These are phyloP conservation scores for Cerceris rybyensis DNA, from an alignment of 2,888 invertebrate genomes.

Conservation along the genomic window DNA sequence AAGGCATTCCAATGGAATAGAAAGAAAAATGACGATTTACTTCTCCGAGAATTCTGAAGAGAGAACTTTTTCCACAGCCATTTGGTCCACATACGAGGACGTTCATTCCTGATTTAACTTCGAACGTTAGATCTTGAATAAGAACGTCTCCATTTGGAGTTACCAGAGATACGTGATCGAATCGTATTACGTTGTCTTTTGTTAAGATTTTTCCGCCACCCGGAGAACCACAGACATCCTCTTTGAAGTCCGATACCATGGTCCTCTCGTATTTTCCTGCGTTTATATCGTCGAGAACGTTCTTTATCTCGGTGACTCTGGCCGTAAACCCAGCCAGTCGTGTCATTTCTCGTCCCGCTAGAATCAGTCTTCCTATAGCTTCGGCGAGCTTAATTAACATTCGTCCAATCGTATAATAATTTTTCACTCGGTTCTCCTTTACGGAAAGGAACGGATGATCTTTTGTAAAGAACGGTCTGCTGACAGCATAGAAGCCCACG, in stretches of 20 bases:
- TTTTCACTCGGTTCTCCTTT: constrained; percentile 86
- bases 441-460: constrained; percentile 87
- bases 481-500: constrained; percentile 97
- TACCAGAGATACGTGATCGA: constrained; percentile 96
- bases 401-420: constrained; percentile 97
- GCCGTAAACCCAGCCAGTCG: constrained; percentile 97
- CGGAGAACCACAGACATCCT: constrained; percentile 84
- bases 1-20: constrained; percentile 6
- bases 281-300: constrained; percentile 92
- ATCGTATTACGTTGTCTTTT: constrained; percentile 94
- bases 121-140: constrained; percentile 93
- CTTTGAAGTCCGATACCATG: constrained; percentile 85
- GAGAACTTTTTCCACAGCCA: constrained; percentile 98
- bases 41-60: constrained; percentile 98
- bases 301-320: constrained; percentile 93
- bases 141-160: constrained; percentile 99
- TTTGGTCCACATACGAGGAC: constrained; percentile 99
- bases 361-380: constrained; percentile 96
- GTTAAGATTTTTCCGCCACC: constrained; percentile 91
- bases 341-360: constrained; percentile 97
- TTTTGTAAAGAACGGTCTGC: constrained; percentile 94
- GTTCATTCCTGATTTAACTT: constrained; percentile 97
- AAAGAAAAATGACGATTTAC: constrained; percentile 72
- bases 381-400: constrained; percentile 98
- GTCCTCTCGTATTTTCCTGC: constrained; percentile 89